Conservation (phyloP, 2,888 invertebrate species). For the Rhagophthalmus giganteus region DNA sequence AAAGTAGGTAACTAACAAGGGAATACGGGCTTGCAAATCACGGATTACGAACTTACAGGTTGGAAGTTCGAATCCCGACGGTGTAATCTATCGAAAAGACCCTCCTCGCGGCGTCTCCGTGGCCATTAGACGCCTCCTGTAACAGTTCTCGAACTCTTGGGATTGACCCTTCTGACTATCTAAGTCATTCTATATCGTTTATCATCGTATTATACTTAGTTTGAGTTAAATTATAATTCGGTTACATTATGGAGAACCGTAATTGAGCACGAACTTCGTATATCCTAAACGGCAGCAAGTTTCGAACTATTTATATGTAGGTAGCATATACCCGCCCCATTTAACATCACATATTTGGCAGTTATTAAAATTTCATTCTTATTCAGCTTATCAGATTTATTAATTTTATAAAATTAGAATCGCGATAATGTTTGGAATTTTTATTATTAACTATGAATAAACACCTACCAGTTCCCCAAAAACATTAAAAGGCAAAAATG, state of each 20-base stretch:
- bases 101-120: constrained; percentile 48
- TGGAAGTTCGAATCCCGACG: constrained; percentile 52
- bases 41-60: constrained; percentile 52
- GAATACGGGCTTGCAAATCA: constrained; percentile 50
- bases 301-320: too few species aligned
- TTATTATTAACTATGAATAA: too few species aligned
- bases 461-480: too few species aligned
- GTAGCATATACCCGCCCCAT: too few species aligned
- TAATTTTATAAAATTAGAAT: too few species aligned
- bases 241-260: constrained; percentile 13
- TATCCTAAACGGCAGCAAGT: neutral
- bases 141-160: constrained; percentile 41
- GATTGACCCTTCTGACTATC: constrained; percentile 48
- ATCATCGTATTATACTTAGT: constrained; percentile 50
- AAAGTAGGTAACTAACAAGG: constrained; percentile 28
- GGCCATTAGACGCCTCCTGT: constrained; percentile 48
- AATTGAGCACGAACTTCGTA: too few species aligned
- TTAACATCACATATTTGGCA: neutral
- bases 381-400: too few species aligned
- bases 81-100: constrained; percentile 53
- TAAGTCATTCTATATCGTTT: constrained; percentile 48
- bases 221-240: constrained; percentile 46
- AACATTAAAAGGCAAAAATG: too few species aligned
- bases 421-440: too few species aligned
- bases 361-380: too few species aligned